Percentiles rank a stretch among this genome's conserved stretches.
Conservation (phyloP, 1,140 invertebrate species). For the Drosophila ironensis region DNA sequence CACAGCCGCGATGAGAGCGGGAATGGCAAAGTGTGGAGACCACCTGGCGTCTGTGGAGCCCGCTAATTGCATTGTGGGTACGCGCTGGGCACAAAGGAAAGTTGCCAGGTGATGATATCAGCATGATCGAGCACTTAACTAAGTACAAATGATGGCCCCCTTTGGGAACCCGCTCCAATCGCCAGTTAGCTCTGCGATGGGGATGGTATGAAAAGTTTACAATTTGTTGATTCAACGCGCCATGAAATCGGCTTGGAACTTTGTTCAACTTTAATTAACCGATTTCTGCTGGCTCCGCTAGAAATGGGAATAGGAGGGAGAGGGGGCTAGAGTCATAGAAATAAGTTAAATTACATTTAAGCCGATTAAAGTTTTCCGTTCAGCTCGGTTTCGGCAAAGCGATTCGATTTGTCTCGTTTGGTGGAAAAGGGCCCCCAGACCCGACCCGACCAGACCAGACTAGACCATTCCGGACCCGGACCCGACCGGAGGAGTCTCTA, state of each 20-base stretch:
- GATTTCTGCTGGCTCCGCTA: conserved; percentile 40
- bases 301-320: conserved; percentile 1
- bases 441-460: no score
- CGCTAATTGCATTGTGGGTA: conserved; percentile 72
- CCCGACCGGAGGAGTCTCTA: no score
- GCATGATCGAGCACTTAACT: conserved; percentile 79
- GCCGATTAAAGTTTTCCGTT: conserved; percentile 64
- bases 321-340: conserved; percentile 27
- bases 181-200: background rate
- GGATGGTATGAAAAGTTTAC: conserved; percentile 57
- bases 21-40: conserved; percentile 36
- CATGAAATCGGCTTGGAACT: conserved; percentile 77
- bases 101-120: conserved; percentile 77
- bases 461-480: no score
- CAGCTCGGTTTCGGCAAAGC: conserved; percentile 36
- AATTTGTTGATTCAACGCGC: conserved; percentile 78
- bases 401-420: conserved; percentile 67
- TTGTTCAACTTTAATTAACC: conserved; percentile 80
- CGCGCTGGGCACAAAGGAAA: conserved; percentile 55
- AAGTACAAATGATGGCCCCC: conserved; percentile 69
- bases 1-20: background rate
- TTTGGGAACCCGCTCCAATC: background rate
- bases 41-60: conserved; percentile 66
- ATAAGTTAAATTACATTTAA: conserved; percentile 74
- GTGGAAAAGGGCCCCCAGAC: conserved; percentile 1